Conservation (phyloP, 2,113 vertebrate species). For the Malurus alboscapulatus region DNA sequence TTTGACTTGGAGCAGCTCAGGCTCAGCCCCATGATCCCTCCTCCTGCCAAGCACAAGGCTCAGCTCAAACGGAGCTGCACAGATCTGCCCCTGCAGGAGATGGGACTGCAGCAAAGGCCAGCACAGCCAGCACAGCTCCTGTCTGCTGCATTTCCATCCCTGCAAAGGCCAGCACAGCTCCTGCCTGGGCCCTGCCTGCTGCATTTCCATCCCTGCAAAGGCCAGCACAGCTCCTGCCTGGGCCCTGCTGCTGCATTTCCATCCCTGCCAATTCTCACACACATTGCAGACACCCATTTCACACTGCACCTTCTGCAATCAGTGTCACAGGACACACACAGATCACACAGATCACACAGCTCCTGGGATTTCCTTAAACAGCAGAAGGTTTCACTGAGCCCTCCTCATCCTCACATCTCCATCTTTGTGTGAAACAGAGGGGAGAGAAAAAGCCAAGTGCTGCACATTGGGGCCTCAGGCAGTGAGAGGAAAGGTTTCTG, state of each 20-base stretch:
- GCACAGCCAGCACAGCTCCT: not conserved
- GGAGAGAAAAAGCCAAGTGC: not conserved
- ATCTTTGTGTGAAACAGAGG: not conserved
- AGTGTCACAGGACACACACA: not conserved
- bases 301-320: not conserved
- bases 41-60: not conserved
- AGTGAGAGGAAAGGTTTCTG: not conserved
- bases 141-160: not conserved
- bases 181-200: not conserved
- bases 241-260: not conserved
- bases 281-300: rapidly evolving
- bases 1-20: not conserved
- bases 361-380: not conserved
- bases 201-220: too few relatives aligned
- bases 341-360: rapidly evolving
- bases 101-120: not conserved
- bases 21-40: not conserved
- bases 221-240: not conserved
- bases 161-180: not conserved
- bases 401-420: not conserved
- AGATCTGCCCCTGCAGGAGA: not conserved
- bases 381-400: not conserved
- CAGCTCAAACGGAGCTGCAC: not conserved
- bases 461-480: not conserved
- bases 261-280: not conserved